A percentile compares a stretch with the other conserved stretches of the same genome.
Evolutionary conservation across 2,797 vertebrate genomes (phyloP).

Genomic region (Thalassophryne amazonica): DNA sequence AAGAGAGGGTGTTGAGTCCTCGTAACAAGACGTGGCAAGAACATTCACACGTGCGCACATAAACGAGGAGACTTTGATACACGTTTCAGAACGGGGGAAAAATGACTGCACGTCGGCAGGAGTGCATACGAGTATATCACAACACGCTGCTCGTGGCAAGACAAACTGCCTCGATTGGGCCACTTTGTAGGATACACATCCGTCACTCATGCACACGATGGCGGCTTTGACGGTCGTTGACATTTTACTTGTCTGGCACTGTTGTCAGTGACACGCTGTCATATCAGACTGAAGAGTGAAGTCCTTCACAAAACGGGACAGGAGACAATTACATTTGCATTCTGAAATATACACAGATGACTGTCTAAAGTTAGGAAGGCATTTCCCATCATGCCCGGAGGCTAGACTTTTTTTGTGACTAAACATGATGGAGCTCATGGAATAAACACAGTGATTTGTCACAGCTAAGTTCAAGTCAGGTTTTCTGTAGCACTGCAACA

Average conservation of each 20-base stretch:
- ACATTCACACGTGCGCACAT: slow-evolving; percentile 45
- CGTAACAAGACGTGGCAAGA: slow-evolving; percentile 58
- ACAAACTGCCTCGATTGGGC: slow-evolving; percentile 10
- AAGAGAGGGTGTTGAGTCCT: slow-evolving; percentile 61
- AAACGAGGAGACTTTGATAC: slow-evolving; percentile 35
- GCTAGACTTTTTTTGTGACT: slow-evolving; percentile 27
- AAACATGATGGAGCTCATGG: slow-evolving; percentile 47
- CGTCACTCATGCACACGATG: slow-evolving; percentile 36
- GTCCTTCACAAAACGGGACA: slow-evolving; percentile 41
- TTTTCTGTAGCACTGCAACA: slow-evolving; percentile 36
- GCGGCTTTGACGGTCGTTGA: slow-evolving; percentile 46
- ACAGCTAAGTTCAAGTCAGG: slow-evolving; percentile 54
- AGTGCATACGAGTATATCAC: slow-evolving; percentile 12
- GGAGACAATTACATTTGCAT: slow-evolving; percentile 40
- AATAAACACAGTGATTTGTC: slow-evolving; percentile 27
- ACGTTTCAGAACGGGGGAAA: slow-evolving; percentile 28
- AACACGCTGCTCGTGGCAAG: slow-evolving; percentile 7
- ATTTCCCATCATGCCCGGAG: slow-evolving; percentile 53
- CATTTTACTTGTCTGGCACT: slow-evolving; percentile 51
- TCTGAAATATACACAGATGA: slow-evolving; percentile 66
- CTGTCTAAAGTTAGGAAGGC: slow-evolving; percentile 36
- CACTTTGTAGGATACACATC: slow-evolving; percentile 12
- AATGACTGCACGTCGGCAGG: slow-evolving; percentile 8
- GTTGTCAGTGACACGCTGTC: slow-evolving; percentile 52
- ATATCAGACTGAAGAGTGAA: slow-evolving; percentile 44